phyloP scores from a whole-genome alignment of 2,113 vertebrate species.

The Eidolon helvum region DNA sequence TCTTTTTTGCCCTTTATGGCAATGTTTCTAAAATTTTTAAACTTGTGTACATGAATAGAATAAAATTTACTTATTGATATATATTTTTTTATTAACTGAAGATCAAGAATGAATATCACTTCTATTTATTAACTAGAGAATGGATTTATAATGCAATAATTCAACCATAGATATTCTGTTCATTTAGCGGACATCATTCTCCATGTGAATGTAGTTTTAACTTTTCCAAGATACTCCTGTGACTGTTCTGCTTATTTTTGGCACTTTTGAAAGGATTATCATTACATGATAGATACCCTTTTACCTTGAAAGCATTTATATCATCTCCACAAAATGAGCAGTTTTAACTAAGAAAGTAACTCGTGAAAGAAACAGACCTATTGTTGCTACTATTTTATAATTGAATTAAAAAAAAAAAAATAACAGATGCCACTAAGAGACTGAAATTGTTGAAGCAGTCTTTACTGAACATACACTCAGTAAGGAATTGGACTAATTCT shows the following conservation, averaged over 20 bases:
- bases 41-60: background rate
- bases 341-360: background rate
- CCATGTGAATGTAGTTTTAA: background rate
- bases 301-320: background rate
- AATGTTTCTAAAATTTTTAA: background rate
- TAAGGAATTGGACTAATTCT: background rate
- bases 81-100: background rate
- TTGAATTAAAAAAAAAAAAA: constrained; percentile 23
- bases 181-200: background rate
- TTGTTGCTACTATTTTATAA: constrained; percentile 27
- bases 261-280: background rate
- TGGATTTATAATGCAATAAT: background rate
- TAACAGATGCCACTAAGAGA: background rate
- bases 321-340: background rate
- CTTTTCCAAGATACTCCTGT: background rate
- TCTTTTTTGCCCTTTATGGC: background rate
- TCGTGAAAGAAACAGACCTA: background rate
- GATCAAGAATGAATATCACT: background rate
- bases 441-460: background rate
- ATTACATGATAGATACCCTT: background rate
- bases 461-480: background rate
- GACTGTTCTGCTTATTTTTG: background rate
- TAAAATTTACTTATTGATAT: background rate
- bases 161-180: background rate
- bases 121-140: background rate